Evolutionary conservation across 2,797 vertebrate genomes (phyloP).

Genomic region (Myoxocephalus aenaeus): DNA sequence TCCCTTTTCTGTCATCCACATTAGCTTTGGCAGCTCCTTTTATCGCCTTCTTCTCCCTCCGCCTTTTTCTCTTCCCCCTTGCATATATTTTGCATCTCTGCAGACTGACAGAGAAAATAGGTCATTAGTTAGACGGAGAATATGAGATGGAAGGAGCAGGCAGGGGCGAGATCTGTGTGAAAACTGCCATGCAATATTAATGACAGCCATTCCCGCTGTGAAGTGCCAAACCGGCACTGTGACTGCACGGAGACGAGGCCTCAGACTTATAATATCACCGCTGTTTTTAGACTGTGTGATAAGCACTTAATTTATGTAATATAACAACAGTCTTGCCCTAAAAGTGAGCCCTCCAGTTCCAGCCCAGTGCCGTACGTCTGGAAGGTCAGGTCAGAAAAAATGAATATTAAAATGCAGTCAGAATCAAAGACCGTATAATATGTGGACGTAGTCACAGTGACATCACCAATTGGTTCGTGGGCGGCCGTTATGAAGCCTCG

Average conservation of each 20-base stretch:
- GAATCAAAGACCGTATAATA: background rate
- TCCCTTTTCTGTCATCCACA: slow-evolving; percentile 67
- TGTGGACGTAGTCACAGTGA: background rate
- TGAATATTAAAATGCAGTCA: slow-evolving; percentile 15
- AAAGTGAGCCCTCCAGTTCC: slow-evolving; percentile 1
- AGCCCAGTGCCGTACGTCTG: background rate
- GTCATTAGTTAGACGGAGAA: slow-evolving; percentile 81
- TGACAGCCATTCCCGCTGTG: slow-evolving; percentile 65
- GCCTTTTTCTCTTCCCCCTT: slow-evolving; percentile 29
- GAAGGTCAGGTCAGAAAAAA: background rate
- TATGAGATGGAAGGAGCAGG: slow-evolving; percentile 62
- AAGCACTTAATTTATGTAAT: background rate
- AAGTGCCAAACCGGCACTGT: slow-evolving; percentile 64
- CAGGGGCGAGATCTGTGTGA: slow-evolving; percentile 71
- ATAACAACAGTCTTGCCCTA: background rate
- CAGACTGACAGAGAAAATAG: slow-evolving; percentile 81
- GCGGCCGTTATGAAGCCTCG: background rate
- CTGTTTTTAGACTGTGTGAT: slow-evolving; percentile 1
- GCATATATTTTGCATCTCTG: slow-evolving; percentile 65
- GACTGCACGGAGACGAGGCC: slow-evolving; percentile 42
- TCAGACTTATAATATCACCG: slow-evolving; percentile 21
- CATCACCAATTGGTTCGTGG: background rate
- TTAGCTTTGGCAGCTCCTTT: slow-evolving; percentile 71
- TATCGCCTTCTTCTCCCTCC: slow-evolving; percentile 48
- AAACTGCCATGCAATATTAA: slow-evolving; percentile 80